Evolutionary conservation across 2,797 vertebrate genomes (phyloP).

Genomic region (Morelia viridis): DNA sequence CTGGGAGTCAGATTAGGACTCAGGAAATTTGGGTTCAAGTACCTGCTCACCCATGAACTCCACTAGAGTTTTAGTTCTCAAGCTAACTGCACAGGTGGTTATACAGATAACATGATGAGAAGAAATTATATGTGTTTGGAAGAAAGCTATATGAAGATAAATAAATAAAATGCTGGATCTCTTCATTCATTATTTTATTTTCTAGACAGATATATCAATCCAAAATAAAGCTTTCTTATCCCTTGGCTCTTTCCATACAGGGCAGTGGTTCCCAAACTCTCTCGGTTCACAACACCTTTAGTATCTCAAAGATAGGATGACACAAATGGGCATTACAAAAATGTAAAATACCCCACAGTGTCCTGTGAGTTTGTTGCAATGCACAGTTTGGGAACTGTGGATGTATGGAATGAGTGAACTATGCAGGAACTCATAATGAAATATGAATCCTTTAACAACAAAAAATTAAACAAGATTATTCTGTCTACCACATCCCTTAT

Average conservation of each 20-base stretch:
- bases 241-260: neutral
- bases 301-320: no score
- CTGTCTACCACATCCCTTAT: no score
- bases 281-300: no score
- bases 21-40: neutral
- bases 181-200: neutral
- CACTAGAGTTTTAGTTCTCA: neutral
- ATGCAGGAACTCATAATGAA: neutral
- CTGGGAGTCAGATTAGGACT: neutral
- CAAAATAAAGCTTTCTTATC: neutral
- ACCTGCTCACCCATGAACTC: neutral
- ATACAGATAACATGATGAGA: neutral
- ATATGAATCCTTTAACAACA: no score
- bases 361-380: no score
- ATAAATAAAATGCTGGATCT: neutral
- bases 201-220: neutral
- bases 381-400: no score
- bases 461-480: no score
- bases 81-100: neutral
- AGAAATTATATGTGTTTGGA: no score
- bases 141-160: no score
- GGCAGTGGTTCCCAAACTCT: no score
- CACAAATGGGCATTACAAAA: no score
- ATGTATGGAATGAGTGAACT: neutral
- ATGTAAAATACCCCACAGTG: no score